Evolutionary conservation across 2,113 vertebrate genomes (phyloP).

Genomic region (Antennarius striatus): DNA sequence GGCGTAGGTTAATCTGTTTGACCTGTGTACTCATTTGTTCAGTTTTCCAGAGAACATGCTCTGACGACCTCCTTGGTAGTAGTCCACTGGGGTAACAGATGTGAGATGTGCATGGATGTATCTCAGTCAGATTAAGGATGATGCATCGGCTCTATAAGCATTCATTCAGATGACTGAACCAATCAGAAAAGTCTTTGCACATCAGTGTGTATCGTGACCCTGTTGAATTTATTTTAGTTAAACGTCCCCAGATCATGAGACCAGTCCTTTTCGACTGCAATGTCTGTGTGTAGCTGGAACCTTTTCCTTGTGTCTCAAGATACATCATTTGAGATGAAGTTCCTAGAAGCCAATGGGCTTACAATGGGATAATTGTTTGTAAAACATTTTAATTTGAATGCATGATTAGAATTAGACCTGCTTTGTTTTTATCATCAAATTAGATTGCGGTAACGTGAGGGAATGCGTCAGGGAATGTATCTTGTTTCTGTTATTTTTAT

Average conservation of each 20-base stretch:
- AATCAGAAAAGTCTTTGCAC: slow-evolving; percentile 26
- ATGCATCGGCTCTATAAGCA: slow-evolving; percentile 11
- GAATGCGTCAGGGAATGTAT: neutral
- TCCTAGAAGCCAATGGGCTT: slow-evolving; percentile 37
- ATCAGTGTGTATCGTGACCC: slow-evolving; percentile 25
- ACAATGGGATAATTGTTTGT: no score
- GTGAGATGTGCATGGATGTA: slow-evolving; percentile 28
- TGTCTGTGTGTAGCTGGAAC: slow-evolving; percentile 37
- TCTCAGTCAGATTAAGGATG: slow-evolving; percentile 2
- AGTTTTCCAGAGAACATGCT: slow-evolving; percentile 14
- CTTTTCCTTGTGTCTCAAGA: slow-evolving; percentile 29
- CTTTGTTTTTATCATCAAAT: no score
- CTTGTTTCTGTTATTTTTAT: slow-evolving; percentile 4
- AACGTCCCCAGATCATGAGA: slow-evolving; percentile 52
- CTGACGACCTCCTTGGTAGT: slow-evolving; percentile 13
- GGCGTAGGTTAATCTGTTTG: slow-evolving; percentile 50
- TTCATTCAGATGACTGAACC: slow-evolving; percentile 6
- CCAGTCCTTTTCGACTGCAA: slow-evolving; percentile 50
- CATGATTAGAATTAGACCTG: no score
- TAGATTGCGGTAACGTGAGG: no score
- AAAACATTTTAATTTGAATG: no score
- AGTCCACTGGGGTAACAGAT: slow-evolving; percentile 36
- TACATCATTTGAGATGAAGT: slow-evolving; percentile 41
- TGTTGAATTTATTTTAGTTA: slow-evolving; percentile 50
- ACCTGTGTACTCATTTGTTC: slow-evolving; percentile 48